Evolutionary conservation across 2,797 vertebrate genomes (phyloP).

Genomic region (Phalanger gymnotis): DNA sequence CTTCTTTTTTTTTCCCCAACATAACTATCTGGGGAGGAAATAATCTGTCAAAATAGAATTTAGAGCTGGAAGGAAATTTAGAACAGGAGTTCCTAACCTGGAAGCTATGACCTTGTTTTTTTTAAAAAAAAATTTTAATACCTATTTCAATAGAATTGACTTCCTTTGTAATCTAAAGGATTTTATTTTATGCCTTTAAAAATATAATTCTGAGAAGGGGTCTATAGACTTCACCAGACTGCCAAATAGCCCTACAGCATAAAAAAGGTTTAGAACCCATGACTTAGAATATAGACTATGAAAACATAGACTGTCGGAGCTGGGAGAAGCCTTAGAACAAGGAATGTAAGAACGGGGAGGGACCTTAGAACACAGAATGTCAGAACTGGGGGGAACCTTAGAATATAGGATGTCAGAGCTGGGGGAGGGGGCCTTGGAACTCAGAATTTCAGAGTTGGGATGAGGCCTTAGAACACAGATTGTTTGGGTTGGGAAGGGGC

Average conservation of each 20-base stretch:
- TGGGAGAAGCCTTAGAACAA: not conserved
- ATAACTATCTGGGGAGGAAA: not conserved
- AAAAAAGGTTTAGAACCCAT: not conserved
- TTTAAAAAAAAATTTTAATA: not conserved
- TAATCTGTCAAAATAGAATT: not conserved
- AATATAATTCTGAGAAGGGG: not conserved
- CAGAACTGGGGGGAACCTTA: not conserved
- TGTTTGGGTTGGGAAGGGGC: too few relatives aligned
- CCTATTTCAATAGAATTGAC: not conserved
- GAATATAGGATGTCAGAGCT: not conserved
- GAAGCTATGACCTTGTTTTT: not conserved
- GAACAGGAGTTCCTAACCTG: not conserved
- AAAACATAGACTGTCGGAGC: not conserved
- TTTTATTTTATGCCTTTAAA: not conserved
- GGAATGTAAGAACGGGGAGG: not conserved
- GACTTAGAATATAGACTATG: not conserved
- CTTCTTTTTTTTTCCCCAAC: fast-evolving
- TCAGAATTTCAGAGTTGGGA: too few relatives aligned
- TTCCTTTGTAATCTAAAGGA: not conserved
- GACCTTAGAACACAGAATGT: not conserved
- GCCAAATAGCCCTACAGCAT: not conserved
- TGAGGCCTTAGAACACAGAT: too few relatives aligned
- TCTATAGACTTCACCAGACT: not conserved
- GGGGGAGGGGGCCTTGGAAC: too few relatives aligned
- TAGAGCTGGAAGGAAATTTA: not conserved